A percentile compares a stretch with the other conserved stretches of the same genome.
Conservation (phyloP, 1,140 invertebrate genomes). For the Drusus annulatus region DNA sequence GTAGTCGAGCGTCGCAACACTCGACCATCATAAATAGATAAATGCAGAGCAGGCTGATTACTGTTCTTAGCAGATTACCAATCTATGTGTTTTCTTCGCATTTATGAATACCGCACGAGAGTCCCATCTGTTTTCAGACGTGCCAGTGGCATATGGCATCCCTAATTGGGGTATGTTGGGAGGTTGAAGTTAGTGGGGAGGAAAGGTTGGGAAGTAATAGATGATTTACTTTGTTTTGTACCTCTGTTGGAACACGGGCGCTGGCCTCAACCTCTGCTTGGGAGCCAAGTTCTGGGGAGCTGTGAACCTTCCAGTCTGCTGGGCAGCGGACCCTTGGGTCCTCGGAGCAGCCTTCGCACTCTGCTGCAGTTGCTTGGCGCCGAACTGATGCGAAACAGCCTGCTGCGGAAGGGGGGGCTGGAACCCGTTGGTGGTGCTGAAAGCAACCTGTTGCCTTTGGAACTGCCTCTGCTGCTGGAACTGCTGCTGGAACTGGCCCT, state of each 20-base stretch:
- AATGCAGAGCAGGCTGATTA: too few relatives aligned
- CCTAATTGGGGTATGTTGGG: too few relatives aligned
- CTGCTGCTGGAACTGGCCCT: conserved; percentile 38
- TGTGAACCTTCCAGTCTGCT: conserved; percentile 49
- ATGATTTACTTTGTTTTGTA: neutral
- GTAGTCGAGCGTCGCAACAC: too few relatives aligned
- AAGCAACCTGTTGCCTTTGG: conserved; percentile 37
- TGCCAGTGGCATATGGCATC: too few relatives aligned
- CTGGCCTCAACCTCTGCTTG: conserved; percentile 30
- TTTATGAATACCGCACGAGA: too few relatives aligned
- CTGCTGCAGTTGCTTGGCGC: conserved; percentile 11
- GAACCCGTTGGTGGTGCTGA: conserved; percentile 28
- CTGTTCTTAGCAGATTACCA: too few relatives aligned
- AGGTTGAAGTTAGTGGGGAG: too few relatives aligned
- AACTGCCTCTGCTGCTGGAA: conserved; percentile 22
- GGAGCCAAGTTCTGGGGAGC: conserved; percentile 33
- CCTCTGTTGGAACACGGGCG: conserved; percentile 45
- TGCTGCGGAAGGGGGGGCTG: neutral
- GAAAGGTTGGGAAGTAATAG: too few relatives aligned
- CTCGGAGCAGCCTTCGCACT: neutral
- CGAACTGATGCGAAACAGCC: conserved; percentile 38
- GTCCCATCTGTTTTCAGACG: too few relatives aligned
- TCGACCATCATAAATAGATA: too few relatives aligned
- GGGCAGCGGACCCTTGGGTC: conserved; percentile 26
- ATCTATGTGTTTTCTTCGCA: too few relatives aligned